phyloP scores from a whole-genome alignment of 2,797 vertebrate species.

The Rhynchonycteris naso region DNA sequence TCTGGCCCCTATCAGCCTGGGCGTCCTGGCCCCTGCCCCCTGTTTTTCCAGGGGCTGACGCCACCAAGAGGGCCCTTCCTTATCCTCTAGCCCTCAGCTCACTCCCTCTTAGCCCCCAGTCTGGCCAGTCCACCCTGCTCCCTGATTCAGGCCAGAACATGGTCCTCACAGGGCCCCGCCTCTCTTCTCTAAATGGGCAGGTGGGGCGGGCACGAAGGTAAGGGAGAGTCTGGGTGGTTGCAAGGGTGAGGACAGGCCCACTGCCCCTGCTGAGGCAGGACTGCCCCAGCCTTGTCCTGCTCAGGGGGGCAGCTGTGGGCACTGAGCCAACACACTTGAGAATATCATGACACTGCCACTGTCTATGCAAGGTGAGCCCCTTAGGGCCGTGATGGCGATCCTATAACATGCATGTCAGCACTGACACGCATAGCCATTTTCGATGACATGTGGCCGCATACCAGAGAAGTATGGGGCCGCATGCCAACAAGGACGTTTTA shows the following conservation, averaged over 20 bases:
- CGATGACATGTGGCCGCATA: no score
- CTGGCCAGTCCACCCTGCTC: background rate
- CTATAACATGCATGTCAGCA: no score
- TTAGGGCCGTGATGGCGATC: no score
- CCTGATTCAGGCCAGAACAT: background rate
- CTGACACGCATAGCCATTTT: no score
- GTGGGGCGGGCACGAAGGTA: background rate
- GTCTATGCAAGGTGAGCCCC: accelerated
- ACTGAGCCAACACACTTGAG: accelerated
- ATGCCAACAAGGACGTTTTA: no score
- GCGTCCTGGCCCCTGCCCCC: background rate
- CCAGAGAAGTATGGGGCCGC: no score
- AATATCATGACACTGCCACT: accelerated
- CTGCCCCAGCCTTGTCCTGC: background rate
- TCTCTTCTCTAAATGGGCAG: background rate
- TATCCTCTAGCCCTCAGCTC: background rate
- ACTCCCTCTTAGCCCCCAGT: background rate
- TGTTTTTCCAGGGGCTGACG: background rate
- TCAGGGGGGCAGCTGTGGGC: background rate
- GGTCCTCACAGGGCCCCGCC: no score
- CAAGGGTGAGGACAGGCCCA: background rate
- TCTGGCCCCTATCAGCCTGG: background rate
- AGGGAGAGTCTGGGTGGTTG: background rate
- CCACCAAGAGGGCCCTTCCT: background rate
- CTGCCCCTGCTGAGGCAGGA: background rate